phyloP scores from a whole-genome alignment of 2,797 vertebrate genomes.

The Coendou prehensilis region DNA sequence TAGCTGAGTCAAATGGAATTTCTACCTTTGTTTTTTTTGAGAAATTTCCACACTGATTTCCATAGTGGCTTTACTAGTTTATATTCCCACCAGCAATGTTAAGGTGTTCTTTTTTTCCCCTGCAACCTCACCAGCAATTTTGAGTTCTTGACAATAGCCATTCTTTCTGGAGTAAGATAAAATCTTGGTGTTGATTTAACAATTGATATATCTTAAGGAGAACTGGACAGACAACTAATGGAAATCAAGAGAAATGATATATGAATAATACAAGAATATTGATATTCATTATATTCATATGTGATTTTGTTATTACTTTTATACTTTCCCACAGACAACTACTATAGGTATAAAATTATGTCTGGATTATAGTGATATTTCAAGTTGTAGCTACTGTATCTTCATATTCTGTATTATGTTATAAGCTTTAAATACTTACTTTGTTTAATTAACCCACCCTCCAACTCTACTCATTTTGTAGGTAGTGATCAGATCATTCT shows the following conservation, averaged over 20 bases:
- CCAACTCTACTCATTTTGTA: not conserved
- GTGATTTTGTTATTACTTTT: not conserved
- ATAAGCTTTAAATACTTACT: not conserved
- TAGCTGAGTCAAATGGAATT: not conserved
- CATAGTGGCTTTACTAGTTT: not conserved
- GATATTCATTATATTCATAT: not conserved
- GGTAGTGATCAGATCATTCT: not conserved
- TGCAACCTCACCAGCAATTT: not conserved
- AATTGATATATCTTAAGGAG: not conserved
- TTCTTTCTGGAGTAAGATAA: not conserved
- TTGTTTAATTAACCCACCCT: not conserved
- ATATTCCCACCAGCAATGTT: not conserved
- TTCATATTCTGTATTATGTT: not conserved
- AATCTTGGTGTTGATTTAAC: not conserved
- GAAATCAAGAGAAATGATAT: not conserved
- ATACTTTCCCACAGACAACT: not conserved
- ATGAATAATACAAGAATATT: conserved; percentile 16
- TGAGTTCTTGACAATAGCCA: not conserved
- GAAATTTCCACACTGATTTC: not conserved
- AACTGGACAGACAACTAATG: not conserved
- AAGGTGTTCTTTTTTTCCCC: not conserved
- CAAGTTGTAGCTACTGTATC: not conserved
- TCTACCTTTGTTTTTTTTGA: not conserved
- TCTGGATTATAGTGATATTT: not conserved
- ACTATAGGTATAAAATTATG: not conserved